A percentile compares a stretch with the other conserved stretches of the same genome.
These are phyloP conservation scores for Clarias platycephalus DNA, from an alignment of 2,797 vertebrate genomes.

Conservation along the genomic window DNA sequence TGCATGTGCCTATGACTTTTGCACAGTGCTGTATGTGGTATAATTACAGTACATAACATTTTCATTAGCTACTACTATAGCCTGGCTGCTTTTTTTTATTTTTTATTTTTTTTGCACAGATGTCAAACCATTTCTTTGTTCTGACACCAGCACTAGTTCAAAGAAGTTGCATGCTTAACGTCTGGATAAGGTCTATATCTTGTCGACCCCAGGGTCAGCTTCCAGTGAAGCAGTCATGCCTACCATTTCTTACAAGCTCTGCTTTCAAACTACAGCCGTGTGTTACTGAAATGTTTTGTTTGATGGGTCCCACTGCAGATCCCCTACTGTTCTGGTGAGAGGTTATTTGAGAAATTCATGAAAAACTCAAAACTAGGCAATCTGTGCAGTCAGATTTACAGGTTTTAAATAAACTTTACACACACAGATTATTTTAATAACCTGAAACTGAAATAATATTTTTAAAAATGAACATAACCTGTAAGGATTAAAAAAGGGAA, in stretches of 20 bases:
- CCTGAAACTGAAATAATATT: neutral
- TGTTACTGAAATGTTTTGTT: neutral
- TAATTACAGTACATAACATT: constrained; percentile 24
- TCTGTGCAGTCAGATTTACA: neutral
- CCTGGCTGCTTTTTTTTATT: constrained; percentile 26
- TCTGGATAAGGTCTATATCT: neutral
- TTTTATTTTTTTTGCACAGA: constrained; percentile 10
- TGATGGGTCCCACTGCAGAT: neutral
- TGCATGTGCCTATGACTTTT: no score
- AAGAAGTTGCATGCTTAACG: neutral
- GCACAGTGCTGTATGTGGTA: neutral
- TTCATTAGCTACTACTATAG: constrained; percentile 12
- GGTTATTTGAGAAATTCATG: neutral
- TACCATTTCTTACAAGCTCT: constrained; percentile 11
- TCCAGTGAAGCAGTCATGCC: constrained; percentile 3
- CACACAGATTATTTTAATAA: neutral
- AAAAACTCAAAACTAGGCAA: neutral
- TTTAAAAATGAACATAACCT: neutral
- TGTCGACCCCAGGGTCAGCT: neutral
- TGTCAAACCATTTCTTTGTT: constrained; percentile 4
- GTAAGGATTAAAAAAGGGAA: neutral
- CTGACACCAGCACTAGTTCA: neutral
- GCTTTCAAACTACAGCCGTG: neutral
- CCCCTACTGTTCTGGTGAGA: neutral
- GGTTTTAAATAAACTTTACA: neutral